Base-by-base conservation (phyloP, 2,113 vertebrate species). In the Rynchops niger region DNA sequence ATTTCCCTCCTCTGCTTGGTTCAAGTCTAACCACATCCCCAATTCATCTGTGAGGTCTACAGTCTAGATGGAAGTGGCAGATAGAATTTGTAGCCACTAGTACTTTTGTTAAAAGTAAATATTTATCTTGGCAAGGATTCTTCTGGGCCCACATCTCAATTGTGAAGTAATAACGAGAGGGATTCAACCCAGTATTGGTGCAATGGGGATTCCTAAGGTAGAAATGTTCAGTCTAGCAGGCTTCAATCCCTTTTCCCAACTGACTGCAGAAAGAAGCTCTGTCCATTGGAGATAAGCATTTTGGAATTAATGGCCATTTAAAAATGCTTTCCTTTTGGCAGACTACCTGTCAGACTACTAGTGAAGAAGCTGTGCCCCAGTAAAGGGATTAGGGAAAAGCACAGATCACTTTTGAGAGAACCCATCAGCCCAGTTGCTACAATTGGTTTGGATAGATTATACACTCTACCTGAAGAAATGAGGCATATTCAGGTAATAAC, bases 251-350 rank as follows among this genome's bases (percentile, higher is more conserved):
- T 95, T 96, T 94, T 88, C 92, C 88, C 72, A 81, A 47, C 58
- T 88, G 95, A 74, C 67, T 56, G 67, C 50, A 62, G 80, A 81
- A 90, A 86, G 79, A 90, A 78, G 92, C 67, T 94, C 80, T 95
- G 88, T 93, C 56, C 63, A 71, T 69, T 81, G 52, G 45, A 97
- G 90, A 95, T 90, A 94, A 96, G 86, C 59, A 84, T 95, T 96
- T 95, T 92, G 63, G 65, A 96, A 86, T 97, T 97, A 94, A 92
- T 52, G 63, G 34, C 36, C 65, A 34, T 88, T 95, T 92, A 82
- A 84, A 93, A 94, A 79, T 92, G 43, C 12, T 95, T 82, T 86
- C 69, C 92, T 89, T 93, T 92, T 53, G 69, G 80, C 55, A 84
- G 76, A 36, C 70, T 88, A 86, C 76, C 56, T 83, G 74, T 91